Conservation (phyloP, 64 coral and sea anemone species). For the Pachyseris speciosa region DNA sequence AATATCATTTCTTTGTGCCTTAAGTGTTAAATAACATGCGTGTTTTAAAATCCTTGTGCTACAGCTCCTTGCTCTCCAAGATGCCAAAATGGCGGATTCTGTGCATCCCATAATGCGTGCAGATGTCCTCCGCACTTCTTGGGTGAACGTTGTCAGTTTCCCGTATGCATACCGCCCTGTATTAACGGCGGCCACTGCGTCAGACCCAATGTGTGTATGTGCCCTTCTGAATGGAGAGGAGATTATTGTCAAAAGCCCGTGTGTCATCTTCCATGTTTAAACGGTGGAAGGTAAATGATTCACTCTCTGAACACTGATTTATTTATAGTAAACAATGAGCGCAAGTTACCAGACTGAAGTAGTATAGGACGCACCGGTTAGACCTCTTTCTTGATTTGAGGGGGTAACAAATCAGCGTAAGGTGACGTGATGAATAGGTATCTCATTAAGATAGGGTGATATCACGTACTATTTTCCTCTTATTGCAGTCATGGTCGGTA, state of each 20-base stretch:
- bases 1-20: not conserved
- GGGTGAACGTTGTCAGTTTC: constrained; percentile 77
- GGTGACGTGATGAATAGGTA: too few species aligned
- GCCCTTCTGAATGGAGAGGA: constrained; percentile 51
- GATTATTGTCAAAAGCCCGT: constrained; percentile 54
- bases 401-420: too few species aligned
- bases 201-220: constrained; percentile 82
- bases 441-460: too few species aligned
- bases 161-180: constrained; percentile 67
- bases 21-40: too few species aligned
- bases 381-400: too few species aligned
- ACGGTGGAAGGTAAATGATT: constrained; percentile 39
- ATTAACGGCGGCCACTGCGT: constrained; percentile 89
- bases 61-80: constrained; percentile 68
- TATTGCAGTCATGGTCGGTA: too few species aligned
- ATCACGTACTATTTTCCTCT: too few species aligned
- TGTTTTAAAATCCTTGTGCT: not conserved
- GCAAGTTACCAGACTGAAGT: too few species aligned
- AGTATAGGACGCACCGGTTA: too few species aligned
- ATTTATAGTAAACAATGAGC: too few species aligned
- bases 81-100: constrained; percentile 85
- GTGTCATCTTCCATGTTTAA: constrained; percentile 44
- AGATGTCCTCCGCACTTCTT: constrained; percentile 72
- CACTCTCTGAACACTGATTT: too few species aligned
- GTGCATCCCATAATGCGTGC: constrained; percentile 53